phyloP scores from a whole-genome alignment of 2,888 invertebrate genomes.

The Ormyrus nitidulus region DNA sequence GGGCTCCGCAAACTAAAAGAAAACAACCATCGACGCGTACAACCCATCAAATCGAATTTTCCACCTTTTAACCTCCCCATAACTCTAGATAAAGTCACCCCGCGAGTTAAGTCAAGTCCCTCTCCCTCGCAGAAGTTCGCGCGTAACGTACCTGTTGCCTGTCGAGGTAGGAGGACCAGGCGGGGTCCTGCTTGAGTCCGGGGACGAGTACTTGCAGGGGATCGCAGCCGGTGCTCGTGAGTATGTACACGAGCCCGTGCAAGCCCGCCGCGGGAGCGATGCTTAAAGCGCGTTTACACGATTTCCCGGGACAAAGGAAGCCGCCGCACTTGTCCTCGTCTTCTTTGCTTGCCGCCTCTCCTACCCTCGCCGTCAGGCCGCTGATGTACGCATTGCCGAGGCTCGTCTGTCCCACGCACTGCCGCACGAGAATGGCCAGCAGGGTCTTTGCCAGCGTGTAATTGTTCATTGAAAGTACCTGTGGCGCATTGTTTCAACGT shows the following conservation, averaged over 20 bases:
- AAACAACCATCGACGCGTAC: too few species aligned
- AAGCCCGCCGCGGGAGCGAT: constrained; percentile 78
- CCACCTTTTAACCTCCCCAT: too few species aligned
- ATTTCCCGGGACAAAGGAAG: constrained; percentile 84
- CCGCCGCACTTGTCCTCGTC: constrained; percentile 78
- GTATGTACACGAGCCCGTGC: constrained; percentile 81
- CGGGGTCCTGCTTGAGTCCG: constrained; percentile 79
- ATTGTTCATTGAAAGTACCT: constrained; percentile 85
- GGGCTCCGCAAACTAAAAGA: too few species aligned
- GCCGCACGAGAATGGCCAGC: constrained; percentile 61
- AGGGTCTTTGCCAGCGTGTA: constrained; percentile 79
- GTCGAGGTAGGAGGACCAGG: constrained; percentile 86
- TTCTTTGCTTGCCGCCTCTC: constrained; percentile 48
- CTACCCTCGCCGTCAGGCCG: background rate
- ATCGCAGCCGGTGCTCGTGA: constrained; percentile 81
- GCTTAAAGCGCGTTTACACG: constrained; percentile 76
- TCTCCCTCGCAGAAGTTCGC: background rate
- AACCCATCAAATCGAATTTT: too few species aligned
- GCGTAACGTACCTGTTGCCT: constrained; percentile 80
- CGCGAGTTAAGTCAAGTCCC: too few species aligned
- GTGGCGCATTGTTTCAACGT: background rate
- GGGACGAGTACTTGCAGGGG: constrained; percentile 78
- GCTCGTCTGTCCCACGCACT: constrained; percentile 54
- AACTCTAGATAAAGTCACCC: too few species aligned
- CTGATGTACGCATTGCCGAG: too few species aligned